Conservation (phyloP, 2,113 vertebrate genomes). For the Gymnocephalus cernua region DNA sequence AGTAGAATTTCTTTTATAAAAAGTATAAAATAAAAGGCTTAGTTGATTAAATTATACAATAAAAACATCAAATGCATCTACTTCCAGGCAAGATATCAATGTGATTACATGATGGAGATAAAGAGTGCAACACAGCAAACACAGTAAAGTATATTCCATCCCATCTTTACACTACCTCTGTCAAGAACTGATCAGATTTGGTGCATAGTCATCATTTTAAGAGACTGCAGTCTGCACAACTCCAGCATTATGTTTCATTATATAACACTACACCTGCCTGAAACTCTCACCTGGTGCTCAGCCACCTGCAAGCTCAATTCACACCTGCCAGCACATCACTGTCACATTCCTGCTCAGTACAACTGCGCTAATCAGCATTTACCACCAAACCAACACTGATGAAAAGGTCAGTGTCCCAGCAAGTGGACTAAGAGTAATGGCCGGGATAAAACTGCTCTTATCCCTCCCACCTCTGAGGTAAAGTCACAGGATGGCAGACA, state of each 20-base stretch:
- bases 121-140: not conserved
- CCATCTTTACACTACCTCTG: not conserved
- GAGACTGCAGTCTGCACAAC: conserved; percentile 55
- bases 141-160: not conserved
- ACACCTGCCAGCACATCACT: conserved; percentile 40
- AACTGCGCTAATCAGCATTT: conserved; percentile 48
- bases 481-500: conserved; percentile 30
- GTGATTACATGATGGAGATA: not conserved
- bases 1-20: not conserved
- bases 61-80: not conserved
- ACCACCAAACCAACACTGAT: conserved; percentile 16
- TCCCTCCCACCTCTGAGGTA: conserved; percentile 1
- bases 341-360: conserved; percentile 47
- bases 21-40: not conserved
- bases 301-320: conserved; percentile 43
- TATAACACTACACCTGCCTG: conserved; percentile 45
- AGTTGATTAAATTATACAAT: not conserved
- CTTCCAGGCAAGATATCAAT: not conserved
- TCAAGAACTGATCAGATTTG: conserved; percentile 29
- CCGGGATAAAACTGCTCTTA: conserved; percentile 15
- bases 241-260: conserved; percentile 35
- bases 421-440: conserved; percentile 37
- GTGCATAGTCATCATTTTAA: conserved; percentile 53
- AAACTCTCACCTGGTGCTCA: conserved; percentile 24
- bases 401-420: conserved; percentile 58